phyloP scores from a whole-genome alignment of 2,888 invertebrate species.

The Busseola fusca region DNA sequence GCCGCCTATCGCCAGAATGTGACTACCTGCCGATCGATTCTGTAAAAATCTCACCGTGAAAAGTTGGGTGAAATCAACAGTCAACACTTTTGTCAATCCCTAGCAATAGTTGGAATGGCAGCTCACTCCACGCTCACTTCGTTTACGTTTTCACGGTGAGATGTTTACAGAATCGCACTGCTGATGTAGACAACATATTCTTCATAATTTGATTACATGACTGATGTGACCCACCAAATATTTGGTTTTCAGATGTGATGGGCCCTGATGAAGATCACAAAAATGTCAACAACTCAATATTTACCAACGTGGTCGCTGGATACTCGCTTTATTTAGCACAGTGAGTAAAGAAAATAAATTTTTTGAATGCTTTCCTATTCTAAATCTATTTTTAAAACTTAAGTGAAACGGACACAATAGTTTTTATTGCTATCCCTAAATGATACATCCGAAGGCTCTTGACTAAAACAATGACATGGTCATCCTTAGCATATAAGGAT shows the following conservation, averaged over 20 bases:
- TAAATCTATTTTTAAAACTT: not conserved
- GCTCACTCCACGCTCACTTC: too few relatives aligned
- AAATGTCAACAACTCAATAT: conserved; percentile 88
- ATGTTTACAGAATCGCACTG: too few relatives aligned
- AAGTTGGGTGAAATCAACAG: too few relatives aligned
- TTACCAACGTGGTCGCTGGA: conserved; percentile 89
- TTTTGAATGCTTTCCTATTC: not conserved
- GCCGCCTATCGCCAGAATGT: too few relatives aligned
- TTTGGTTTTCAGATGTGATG: conserved; percentile 86
- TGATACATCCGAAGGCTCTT: not conserved
- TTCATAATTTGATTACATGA: not conserved
- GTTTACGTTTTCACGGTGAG: too few relatives aligned
- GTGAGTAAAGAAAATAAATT: conserved; percentile 67
- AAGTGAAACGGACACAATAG: not conserved
- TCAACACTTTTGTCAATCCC: too few relatives aligned
- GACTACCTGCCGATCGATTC: too few relatives aligned
- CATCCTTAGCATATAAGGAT: not conserved
- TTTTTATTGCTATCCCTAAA: too few relatives aligned
- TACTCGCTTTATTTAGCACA: conserved; percentile 89
- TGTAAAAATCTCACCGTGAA: too few relatives aligned
- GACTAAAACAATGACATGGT: not conserved
- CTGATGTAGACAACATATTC: not conserved
- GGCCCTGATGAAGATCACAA: conserved; percentile 90
- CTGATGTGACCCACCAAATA: not conserved
- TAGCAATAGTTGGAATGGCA: too few relatives aligned